Evolutionary conservation across 2,797 vertebrate genomes (phyloP).

Genomic region (Nasua narica): DNA sequence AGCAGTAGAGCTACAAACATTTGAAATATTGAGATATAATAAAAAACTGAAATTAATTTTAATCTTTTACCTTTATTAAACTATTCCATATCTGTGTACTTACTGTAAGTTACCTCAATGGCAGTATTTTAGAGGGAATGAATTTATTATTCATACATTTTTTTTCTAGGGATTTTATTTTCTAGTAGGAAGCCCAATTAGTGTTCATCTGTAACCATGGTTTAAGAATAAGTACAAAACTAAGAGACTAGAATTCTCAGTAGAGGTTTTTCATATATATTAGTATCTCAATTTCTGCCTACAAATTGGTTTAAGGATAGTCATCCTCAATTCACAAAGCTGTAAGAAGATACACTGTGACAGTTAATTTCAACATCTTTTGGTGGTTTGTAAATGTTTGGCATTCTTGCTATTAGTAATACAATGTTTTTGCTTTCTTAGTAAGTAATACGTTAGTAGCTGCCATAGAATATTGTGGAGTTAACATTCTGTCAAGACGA

Average conservation of each 20-base stretch:
- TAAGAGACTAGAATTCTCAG: constrained; percentile 5
- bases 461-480: background rate
- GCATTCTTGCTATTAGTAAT: background rate
- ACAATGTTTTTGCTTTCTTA: background rate
- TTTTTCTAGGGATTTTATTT: background rate
- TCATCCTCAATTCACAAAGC: background rate
- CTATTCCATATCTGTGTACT: background rate
- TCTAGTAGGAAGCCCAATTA: background rate
- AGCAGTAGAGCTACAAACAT: background rate
- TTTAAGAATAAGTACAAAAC: background rate
- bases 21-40: background rate
- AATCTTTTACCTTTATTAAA: background rate
- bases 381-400: background rate
- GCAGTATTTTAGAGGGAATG: background rate
- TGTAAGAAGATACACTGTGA: background rate
- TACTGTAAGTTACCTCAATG: background rate
- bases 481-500: background rate
- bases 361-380: background rate
- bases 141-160: background rate
- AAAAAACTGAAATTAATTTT: background rate
- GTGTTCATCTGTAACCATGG: background rate
- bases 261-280: background rate
- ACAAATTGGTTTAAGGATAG: background rate
- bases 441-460: background rate
- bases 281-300: constrained; percentile 20